Base-by-base conservation (phyloP, 2,113 vertebrate genomes). In the Macrotis lagotis region DNA sequence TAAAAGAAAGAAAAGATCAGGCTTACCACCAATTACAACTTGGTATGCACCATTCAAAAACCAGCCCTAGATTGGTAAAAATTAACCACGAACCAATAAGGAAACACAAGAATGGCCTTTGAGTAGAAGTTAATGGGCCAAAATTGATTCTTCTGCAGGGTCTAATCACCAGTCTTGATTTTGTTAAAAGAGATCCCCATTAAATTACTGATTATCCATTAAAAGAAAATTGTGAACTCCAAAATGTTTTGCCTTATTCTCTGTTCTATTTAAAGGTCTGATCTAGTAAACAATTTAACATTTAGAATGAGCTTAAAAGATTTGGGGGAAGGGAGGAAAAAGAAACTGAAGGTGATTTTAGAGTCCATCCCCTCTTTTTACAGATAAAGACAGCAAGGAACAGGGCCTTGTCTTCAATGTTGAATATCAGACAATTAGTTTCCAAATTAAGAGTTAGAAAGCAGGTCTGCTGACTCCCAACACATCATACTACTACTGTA, bases 1-100 rank as follows among this genome's bases (percentile, higher is more conserved):
- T 55, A 92, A 97, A 94, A 97, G 28, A 97, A 97, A 90, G 93
- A 94, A 96, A 25, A 96, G 66, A 44, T 83, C 16, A 95, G 94
- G 92, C 92, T 94, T 66, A 93, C 28, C 1, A 96, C 59, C 37
- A 19, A 90, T 26, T 90, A 94, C 48, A 93, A 26, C 89, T 93
- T 22, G 92, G 48, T 55, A 92, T 48, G 94, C 52, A 91, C 50
- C 93, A 50, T 93, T 95, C 19, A 96, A 96, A 96, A 94, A 48
- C 48, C 25, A 31, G 74, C 50, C 83, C 31, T 48, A 8, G 25
- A 89, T 92, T 96, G 93, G 94, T 11, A 96, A 48, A 91, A 96
- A 25, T 9, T 92, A 19, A 93, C 52, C 12, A 52, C 31, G 74
- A 0, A 90, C 11, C 44, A 95, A 94, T 91, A 89, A 94, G 44